Evolutionary conservation across 2,113 vertebrate genomes (phyloP), one percentile per base, ranked within the genome.

Genomic region (Taxidea taxus): DNA sequence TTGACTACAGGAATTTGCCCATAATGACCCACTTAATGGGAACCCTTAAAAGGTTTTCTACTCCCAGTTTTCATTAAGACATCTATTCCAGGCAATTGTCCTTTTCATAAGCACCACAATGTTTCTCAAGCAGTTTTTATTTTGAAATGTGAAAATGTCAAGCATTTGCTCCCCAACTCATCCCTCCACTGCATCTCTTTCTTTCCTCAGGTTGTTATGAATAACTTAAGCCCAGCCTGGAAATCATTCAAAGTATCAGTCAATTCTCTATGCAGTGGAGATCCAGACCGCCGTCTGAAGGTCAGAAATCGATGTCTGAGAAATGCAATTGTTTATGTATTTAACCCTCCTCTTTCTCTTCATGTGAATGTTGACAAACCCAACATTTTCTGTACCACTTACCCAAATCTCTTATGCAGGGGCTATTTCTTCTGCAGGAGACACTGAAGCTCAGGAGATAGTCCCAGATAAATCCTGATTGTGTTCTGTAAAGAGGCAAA

Each of bases 241-340:
- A 99, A 99, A 98, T 99, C 99, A 56, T 99, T 99, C 98, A 99
- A 99, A 98, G 99, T 99, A 34, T 99, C 99, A 0, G 99, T 99
- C 74, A 99, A 99, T 98, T 99, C 99, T 25, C 99, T 99, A 81
- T 99, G 99, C 98, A 99, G 99, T 2, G 99, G 99, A 97, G 99
- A 99, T 98, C 99, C 99, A 47, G 99, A 99, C 54, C 99, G 99
- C 88, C 99, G 99, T 90, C 99, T 99, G 62, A 99, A 99, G 99
- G 99, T 99, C 96, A 98, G 98, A 97, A 95, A 70, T 87, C 42
- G 95, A n/a, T 34, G 37, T 84, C 88, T 7, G 7, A 80, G 29
- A 96, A 96, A 86, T 49, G 12, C 37, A 39, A 31, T 92, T 90
- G 3, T 85, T 91, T 83, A 64, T 64, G 20, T 85, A 51, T 34